Conservation (phyloP, 2,888 invertebrate genomes). For the Trichopria drosophilae region DNA sequence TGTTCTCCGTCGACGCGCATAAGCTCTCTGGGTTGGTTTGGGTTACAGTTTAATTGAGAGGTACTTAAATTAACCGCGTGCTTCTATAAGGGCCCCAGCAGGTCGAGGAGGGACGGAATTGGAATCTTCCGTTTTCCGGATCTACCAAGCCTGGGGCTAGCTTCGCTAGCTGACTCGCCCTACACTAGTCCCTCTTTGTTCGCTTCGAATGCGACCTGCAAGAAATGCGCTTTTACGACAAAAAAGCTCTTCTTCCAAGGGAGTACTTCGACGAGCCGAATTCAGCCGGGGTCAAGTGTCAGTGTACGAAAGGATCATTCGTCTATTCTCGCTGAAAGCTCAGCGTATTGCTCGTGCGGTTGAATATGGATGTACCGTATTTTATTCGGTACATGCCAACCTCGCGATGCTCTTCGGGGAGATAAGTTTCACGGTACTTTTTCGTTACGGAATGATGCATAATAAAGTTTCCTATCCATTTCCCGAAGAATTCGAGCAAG, state of each 20-base stretch:
- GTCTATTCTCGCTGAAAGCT: conserved; percentile 26
- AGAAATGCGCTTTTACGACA: conserved; percentile 26
- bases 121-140: conserved; percentile 27
- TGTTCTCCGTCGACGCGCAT: no score
- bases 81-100: conserved; percentile 5
- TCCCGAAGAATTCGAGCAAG: no score
- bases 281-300: conserved; percentile 29
- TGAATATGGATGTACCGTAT: no score
- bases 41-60: conserved; percentile 36
- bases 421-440: no score
- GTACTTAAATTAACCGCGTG: conserved; percentile 33
- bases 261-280: conserved; percentile 23
- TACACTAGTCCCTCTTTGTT: conserved; percentile 4
- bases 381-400: no score
- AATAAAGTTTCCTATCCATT: no score
- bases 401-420: no score
- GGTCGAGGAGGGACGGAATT: conserved; percentile 16
- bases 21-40: no score
- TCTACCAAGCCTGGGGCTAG: background rate
- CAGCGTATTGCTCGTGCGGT: no score
- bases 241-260: conserved; percentile 26
- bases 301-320: conserved; percentile 31
- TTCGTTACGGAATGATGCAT: no score
- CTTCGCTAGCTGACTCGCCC: conserved; percentile 24
- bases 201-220: conserved; percentile 1